A percentile compares a stretch with the other conserved stretches of the same genome.
These are phyloP conservation scores for Paratrypauchen microcephalus DNA, from an alignment of 2,797 vertebrate species.

Conservation along the genomic window DNA sequence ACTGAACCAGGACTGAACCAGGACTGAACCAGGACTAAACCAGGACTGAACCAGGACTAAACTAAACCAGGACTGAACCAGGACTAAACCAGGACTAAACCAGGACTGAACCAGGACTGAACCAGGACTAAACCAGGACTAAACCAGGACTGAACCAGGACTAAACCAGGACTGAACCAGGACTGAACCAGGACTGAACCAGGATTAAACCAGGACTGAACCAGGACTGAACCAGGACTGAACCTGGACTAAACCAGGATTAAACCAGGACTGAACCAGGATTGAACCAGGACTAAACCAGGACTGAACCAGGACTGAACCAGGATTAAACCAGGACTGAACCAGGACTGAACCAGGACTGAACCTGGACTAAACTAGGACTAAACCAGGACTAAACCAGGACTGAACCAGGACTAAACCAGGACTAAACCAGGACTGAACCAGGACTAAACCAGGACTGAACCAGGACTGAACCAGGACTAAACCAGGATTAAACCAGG, in stretches of 20 bases:
- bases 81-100: neutral
- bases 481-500: neutral
- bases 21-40: neutral
- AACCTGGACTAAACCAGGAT: no score
- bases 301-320: neutral
- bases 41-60: neutral
- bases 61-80: neutral
- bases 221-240: no score
- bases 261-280: neutral
- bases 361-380: no score
- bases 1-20: no score
- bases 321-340: no score
- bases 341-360: neutral
- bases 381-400: no score
- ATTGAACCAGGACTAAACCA: neutral
- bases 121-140: neutral
- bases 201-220: no score
- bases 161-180: no score
- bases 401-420: no score
- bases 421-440: no score
- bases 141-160: no score
- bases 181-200: no score
- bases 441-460: neutral
- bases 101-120: neutral
- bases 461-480: neutral